A percentile compares a stretch with the other conserved stretches of the same genome.
phyloP scores from a whole-genome alignment of 2,113 vertebrate species.

The Notarius lentiginosus region DNA sequence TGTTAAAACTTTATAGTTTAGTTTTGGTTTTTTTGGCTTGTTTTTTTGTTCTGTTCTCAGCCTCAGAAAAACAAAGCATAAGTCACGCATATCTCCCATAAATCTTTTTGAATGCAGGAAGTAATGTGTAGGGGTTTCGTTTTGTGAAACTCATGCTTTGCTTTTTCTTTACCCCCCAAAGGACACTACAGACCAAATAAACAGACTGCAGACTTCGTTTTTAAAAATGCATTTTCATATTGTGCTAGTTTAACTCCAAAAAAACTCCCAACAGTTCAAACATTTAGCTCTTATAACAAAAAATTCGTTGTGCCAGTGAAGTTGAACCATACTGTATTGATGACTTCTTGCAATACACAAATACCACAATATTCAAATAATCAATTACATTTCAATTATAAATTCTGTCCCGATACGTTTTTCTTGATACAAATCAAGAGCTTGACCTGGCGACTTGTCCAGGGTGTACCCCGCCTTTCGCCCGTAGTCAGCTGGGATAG shows the following conservation, averaged over 20 bases:
- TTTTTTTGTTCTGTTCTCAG: background rate
- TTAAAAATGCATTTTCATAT: background rate
- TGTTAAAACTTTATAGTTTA: background rate
- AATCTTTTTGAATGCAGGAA: conserved; percentile 2
- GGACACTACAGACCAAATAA: background rate
- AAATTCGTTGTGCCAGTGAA: background rate
- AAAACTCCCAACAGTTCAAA: background rate
- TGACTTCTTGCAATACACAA: background rate
- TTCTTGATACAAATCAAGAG: background rate
- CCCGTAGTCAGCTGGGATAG: too few species aligned
- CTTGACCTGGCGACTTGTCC: too few species aligned
- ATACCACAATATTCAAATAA: background rate
- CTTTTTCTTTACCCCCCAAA: background rate
- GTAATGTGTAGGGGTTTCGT: background rate
- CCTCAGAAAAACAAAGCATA: background rate
- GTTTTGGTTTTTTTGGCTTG: background rate
- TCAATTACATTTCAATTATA: background rate
- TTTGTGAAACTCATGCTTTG: background rate
- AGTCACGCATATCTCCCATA: background rate
- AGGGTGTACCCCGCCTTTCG: too few species aligned
- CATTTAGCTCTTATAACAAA: background rate
- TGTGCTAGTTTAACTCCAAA: too few species aligned
- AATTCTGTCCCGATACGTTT: background rate
- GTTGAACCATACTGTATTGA: background rate
- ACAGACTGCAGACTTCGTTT: background rate